phyloP scores from a whole-genome alignment of 2,888 invertebrate species.

The Sarcophaga carnaria region DNA sequence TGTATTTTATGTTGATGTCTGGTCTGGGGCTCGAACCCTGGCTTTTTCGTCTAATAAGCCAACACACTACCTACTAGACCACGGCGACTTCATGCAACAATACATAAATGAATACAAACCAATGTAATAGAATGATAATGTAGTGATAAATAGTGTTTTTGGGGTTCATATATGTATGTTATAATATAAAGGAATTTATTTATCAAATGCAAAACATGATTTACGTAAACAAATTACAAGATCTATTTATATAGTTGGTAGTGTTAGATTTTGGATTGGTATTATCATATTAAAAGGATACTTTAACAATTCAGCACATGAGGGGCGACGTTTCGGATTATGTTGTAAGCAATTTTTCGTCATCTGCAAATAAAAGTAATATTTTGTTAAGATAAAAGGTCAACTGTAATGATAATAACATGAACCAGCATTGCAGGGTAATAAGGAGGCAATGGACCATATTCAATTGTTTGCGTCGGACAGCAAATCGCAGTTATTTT shows the following conservation, averaged over 20 bases:
- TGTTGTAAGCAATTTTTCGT: slow-evolving; percentile 79
- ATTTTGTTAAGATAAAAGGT: slow-evolving; percentile 8
- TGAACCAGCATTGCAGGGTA: slow-evolving; percentile 81
- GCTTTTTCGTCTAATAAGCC: too few species aligned
- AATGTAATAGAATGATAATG: too few species aligned
- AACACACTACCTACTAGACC: too few species aligned
- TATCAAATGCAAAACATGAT: slow-evolving; percentile 28
- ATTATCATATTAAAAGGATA: slow-evolving; percentile 82
- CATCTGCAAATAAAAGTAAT: slow-evolving; percentile 75
- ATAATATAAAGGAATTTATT: not conserved
- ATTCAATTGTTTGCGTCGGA: slow-evolving; percentile 88
- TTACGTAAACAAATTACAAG: slow-evolving; percentile 16
- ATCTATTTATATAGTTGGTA: slow-evolving; percentile 55
- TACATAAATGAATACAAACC: too few species aligned
- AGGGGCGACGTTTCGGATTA: slow-evolving; percentile 80
- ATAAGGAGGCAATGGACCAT: slow-evolving; percentile 84
- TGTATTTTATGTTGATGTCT: too few species aligned
- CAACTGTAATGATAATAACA: slow-evolving; percentile 72
- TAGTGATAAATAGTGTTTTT: too few species aligned
- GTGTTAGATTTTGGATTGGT: slow-evolving; percentile 76
- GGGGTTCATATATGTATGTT: too few species aligned
- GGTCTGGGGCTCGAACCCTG: too few species aligned
- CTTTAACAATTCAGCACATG: slow-evolving; percentile 79
- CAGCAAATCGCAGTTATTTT: slow-evolving; percentile 91
- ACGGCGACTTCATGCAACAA: too few species aligned